These are phyloP conservation scores for Drosophila kurseongensis DNA, from an alignment of 1,140 invertebrate species.

Conservation along the genomic window DNA sequence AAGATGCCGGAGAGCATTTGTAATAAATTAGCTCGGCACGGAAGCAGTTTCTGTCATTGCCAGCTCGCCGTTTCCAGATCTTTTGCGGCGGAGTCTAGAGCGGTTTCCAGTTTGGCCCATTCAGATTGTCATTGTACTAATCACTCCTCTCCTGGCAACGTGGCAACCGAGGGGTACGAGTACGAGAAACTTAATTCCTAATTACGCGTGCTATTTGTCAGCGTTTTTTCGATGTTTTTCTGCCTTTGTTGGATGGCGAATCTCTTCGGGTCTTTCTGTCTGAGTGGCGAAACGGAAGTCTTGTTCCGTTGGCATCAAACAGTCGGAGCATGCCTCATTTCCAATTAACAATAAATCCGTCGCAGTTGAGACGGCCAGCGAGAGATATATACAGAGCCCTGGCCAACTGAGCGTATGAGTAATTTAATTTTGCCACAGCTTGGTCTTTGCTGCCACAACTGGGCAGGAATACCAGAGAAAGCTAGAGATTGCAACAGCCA, in stretches of 20 bases:
- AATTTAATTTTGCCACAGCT: conserved; percentile 80
- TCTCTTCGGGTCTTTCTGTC: conserved; percentile 18
- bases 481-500: conserved; percentile 16
- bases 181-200: conserved; percentile 75
- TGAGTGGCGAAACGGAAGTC: conserved; percentile 73
- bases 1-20: conserved; percentile 44
- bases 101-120: conserved; percentile 53
- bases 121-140: conserved; percentile 62
- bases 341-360: conserved; percentile 81
- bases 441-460: conserved; percentile 69
- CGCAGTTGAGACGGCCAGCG: conserved; percentile 47
- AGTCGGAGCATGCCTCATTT: conserved; percentile 79
- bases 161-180: conserved; percentile 17
- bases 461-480: conserved; percentile 26
- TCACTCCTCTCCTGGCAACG: conserved; percentile 37
- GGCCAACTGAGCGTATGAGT: conserved; percentile 79
- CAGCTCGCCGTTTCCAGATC: conserved; percentile 35
- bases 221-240: conserved; percentile 58
- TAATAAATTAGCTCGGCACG: conserved; percentile 60
- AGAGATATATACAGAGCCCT: conserved; percentile 27
- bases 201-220: conserved; percentile 80
- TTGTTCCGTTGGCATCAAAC: conserved; percentile 74
- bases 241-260: conserved; percentile 9
- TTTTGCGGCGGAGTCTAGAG: conserved; percentile 25
- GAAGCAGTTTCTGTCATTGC: conserved; percentile 60